Evolutionary conservation across 2,888 invertebrate species (phyloP).

Genomic region (Drosophila barbarae): DNA sequence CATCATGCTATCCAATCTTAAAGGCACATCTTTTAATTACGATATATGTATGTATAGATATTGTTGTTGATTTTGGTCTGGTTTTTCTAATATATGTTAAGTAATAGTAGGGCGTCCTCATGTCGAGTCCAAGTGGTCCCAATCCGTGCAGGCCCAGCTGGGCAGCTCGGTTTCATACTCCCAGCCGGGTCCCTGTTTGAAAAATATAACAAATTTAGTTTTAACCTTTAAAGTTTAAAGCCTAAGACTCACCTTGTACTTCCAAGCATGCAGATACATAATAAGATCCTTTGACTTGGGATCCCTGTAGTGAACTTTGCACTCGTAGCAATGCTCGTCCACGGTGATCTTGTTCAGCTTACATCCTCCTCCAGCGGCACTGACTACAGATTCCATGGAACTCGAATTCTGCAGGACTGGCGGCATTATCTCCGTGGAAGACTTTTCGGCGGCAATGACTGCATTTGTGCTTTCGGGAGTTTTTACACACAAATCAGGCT

Average conservation of each 20-base stretch:
- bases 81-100: conserved; percentile 22
- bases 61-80: conserved; percentile 38
- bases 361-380: conserved; percentile 4
- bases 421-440: conserved; percentile 16
- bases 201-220: conserved; percentile 67
- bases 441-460: conserved; percentile 41
- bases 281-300: conserved; percentile 94
- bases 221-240: not conserved
- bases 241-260: conserved; percentile 84
- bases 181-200: conserved; percentile 91
- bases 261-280: conserved; percentile 97
- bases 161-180: conserved; percentile 94
- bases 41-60: conserved; percentile 35
- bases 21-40: conserved; percentile 43
- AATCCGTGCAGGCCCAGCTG: conserved; percentile 93
- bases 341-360: conserved; percentile 85
- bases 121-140: conserved; percentile 85
- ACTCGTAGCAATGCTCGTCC: conserved; percentile 94
- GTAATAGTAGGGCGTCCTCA: conserved; percentile 18
- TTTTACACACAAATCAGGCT: conserved; percentile 39
- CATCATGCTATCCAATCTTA: conserved; percentile 36
- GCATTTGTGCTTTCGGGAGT: conserved; percentile 28
- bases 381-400: conserved; percentile 88
- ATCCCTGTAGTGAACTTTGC: conserved; percentile 93
- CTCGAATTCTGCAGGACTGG: conserved; percentile 17